phyloP scores from a whole-genome alignment of 2,113 vertebrate species.

The Prunella fulvescens region DNA sequence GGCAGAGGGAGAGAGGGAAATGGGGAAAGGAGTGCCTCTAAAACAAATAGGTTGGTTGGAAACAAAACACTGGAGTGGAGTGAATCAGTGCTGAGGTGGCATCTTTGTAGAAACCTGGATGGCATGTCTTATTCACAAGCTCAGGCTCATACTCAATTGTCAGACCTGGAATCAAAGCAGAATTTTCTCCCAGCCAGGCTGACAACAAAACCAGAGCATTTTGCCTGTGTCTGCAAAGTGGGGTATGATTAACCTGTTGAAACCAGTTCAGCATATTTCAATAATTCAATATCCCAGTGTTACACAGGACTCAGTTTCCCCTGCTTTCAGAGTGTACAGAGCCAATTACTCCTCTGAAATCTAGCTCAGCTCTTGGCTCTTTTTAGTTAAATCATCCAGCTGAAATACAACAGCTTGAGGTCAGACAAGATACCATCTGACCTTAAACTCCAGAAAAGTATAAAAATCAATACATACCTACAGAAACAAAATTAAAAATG shows the following conservation, averaged over 20 bases:
- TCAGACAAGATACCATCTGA: neutral
- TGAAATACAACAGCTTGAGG: neutral
- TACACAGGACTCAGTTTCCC: neutral
- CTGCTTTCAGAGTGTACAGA: neutral
- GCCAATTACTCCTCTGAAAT: neutral
- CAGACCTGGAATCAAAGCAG: neutral
- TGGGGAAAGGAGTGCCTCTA: neutral
- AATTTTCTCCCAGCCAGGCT: neutral
- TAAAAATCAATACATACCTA: neutral
- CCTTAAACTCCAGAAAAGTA: neutral
- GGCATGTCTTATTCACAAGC: neutral
- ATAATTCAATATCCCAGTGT: neutral
- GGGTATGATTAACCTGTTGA: neutral
- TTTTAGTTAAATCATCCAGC: neutral
- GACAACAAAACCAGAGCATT: neutral
- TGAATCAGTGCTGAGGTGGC: conserved; percentile 53
- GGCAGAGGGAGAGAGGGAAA: neutral
- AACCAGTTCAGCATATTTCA: neutral
- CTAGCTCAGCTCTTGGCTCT: neutral
- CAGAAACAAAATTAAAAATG: neutral
- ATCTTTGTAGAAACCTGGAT: conserved; percentile 15
- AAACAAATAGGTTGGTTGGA: neutral
- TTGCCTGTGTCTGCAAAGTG: neutral
- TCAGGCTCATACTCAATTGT: neutral
- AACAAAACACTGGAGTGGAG: neutral